Evolutionary conservation across 1,140 invertebrate genomes (phyloP).

Genomic region (Papilio machaon): DNA sequence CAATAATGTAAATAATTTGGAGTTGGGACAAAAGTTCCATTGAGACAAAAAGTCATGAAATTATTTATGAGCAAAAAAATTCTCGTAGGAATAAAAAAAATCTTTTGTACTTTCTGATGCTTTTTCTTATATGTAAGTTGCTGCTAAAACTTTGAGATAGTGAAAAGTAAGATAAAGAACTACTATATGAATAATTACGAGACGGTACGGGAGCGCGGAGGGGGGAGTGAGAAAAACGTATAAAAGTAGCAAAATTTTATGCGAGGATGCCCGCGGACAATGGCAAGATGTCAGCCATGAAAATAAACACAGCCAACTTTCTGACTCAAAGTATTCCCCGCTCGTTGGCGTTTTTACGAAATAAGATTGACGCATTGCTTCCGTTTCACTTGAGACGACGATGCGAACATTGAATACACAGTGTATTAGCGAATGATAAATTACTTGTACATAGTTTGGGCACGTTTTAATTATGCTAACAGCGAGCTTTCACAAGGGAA

Average conservation of each 20-base stretch:
- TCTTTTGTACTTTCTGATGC: not conserved
- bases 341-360: slow-evolving; percentile 16
- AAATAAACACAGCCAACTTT: slow-evolving; percentile 24
- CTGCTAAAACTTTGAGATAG: slow-evolving; percentile 23
- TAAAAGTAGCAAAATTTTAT: slow-evolving; percentile 36
- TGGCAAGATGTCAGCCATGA: slow-evolving; percentile 32
- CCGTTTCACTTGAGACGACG: slow-evolving; percentile 10
- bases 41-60: not conserved
- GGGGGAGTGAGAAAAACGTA: slow-evolving; percentile 3
- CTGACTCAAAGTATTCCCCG: not conserved
- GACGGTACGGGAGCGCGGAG: not conserved
- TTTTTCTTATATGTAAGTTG: slow-evolving; percentile 16
- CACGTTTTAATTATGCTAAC: slow-evolving; percentile 79
- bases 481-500: slow-evolving; percentile 65
- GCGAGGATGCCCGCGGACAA: slow-evolving; percentile 19
- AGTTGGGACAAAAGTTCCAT: not conserved
- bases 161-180: slow-evolving; percentile 20
- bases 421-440: slow-evolving; percentile 55
- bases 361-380: slow-evolving; percentile 26
- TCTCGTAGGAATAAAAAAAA: not conserved
- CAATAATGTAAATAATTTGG: not conserved
- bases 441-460: slow-evolving; percentile 64
- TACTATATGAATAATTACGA: slow-evolving; percentile 28
- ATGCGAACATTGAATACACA: slow-evolving; percentile 42
- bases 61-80: not conserved